These are phyloP conservation scores for Aphaenogaster ashmeadi DNA, from an alignment of 1,140 invertebrate genomes.

Conservation along the genomic window DNA sequence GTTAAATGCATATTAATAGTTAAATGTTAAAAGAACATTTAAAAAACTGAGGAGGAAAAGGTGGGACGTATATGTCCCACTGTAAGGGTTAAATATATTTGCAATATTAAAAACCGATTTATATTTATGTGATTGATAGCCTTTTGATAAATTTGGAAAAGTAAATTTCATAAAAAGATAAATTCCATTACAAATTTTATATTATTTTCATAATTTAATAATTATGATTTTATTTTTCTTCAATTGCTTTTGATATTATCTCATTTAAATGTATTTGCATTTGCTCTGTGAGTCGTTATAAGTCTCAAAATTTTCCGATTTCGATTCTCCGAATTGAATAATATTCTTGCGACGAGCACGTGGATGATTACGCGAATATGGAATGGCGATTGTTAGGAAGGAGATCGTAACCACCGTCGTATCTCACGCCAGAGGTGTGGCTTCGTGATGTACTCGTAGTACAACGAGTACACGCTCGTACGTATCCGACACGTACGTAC, in stretches of 20 bases:
- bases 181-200: not conserved
- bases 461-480: constrained; percentile 60
- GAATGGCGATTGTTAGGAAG: not conserved
- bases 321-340: not conserved
- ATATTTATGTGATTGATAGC: not conserved
- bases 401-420: constrained; percentile 42
- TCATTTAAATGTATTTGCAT: too few relatives aligned
- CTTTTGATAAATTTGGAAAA: not conserved
- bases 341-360: too few relatives aligned
- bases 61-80: too few relatives aligned
- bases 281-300: not conserved
- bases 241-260: not conserved
- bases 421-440: constrained; percentile 50
- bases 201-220: not conserved
- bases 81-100: too few relatives aligned
- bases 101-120: not conserved
- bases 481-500: constrained; percentile 60
- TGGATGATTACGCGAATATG: not conserved
- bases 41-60: too few relatives aligned
- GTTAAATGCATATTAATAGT: too few relatives aligned
- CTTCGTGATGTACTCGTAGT: constrained; percentile 36
- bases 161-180: not conserved
- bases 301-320: not conserved
- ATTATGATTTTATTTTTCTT: not conserved
- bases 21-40: too few relatives aligned